Conservation (phyloP, 1,140 invertebrate species). For the Drosophila chauvacae region DNA sequence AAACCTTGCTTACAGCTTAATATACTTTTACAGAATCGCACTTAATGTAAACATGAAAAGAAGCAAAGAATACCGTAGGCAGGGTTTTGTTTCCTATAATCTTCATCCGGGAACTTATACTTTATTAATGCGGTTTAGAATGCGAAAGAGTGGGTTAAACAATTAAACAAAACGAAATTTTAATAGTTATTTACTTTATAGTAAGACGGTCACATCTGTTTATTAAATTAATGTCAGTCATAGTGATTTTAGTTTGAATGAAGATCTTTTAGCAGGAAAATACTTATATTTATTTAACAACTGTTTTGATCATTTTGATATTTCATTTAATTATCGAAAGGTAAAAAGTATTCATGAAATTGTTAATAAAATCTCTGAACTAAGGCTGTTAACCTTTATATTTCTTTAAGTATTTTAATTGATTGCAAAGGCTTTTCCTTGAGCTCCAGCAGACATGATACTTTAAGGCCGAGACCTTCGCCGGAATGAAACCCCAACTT, state of each 20-base stretch:
- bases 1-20: slow-evolving; percentile 21
- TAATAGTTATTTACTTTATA: neutral
- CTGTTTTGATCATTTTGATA: neutral
- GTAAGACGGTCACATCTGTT: neutral
- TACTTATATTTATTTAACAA: neutral
- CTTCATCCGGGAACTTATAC: neutral
- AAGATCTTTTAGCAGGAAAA: neutral
- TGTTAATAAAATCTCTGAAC: neutral
- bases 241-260: neutral
- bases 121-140: neutral
- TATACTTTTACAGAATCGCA: neutral
- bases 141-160: too few relatives aligned
- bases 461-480: neutral
- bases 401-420: neutral
- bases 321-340: too few relatives aligned
- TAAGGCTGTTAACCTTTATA: too few relatives aligned
- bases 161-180: too few relatives aligned
- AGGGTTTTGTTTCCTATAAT: slow-evolving; percentile 3
- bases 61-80: neutral
- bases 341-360: too few relatives aligned
- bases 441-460: neutral
- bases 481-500: neutral
- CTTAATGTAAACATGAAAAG: slow-evolving; percentile 1
- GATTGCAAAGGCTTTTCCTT: neutral
- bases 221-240: too few relatives aligned